Evolutionary conservation across 2,888 invertebrate species (phyloP), one percentile per base, ranked within the genome.

Genomic region (Philopedon plagiatum): DNA sequence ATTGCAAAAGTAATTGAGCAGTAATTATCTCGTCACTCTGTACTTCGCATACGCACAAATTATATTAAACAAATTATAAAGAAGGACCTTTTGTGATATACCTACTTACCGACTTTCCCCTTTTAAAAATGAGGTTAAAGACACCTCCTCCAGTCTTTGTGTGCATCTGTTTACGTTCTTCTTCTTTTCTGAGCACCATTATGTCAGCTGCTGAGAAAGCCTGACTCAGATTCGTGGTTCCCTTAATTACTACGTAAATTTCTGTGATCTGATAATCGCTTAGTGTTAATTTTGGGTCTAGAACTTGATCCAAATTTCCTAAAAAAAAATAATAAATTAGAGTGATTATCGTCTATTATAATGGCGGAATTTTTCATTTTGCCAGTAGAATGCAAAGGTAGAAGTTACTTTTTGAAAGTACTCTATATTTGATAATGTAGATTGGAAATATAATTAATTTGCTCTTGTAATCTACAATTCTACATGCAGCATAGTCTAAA

Each of bases 191-290:
- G 41, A 89, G 82, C 0, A 87, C 88, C 87, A 89, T 88, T 76
- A 90, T 89, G 77, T 90, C 88, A 61, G 80, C 83, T 0, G 83
- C 79, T 0, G 86, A 84, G 71, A 85, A 84, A 5, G 83, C 80
- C 77, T 88, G 88, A 26, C 86, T 85, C 67, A 88, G 84, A 69
- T 87, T 82, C 15, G 86, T 85, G 1, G 88, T 85, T 32, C 88
- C 87, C 76, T 87, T 88, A 5, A 87, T 85, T 46, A 90, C 90
- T 23, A 91, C 84, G 73, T 89, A 89, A 51, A 92, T 88, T 83
- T 92, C 91, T 73, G 90, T 90, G 51, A 91, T 87, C 74, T 89
- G 88, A 80, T 91, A 91, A 81, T 91, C 91, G 62, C 88, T 89
- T 49, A 92, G 83, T 0, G 89, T 88, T 76, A 88, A 82, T 75